Evolutionary conservation across 2,888 invertebrate genomes (phyloP), one percentile per base, ranked within the genome.

Genomic region (Augochlorella aurata): DNA sequence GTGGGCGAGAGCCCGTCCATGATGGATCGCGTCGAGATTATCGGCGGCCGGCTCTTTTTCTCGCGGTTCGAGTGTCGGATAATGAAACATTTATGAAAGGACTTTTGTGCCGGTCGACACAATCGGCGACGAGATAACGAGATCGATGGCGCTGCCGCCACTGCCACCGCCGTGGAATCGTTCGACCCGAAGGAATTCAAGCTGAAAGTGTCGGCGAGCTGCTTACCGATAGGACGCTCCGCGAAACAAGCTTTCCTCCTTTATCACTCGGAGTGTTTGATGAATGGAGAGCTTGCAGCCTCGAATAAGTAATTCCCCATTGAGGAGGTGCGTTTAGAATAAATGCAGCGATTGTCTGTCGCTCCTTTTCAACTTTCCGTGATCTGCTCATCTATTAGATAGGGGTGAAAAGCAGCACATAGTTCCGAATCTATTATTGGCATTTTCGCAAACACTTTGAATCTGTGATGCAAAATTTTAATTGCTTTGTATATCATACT

Each of bases 81-180:
- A 86, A 87, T 82, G 87, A 88, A 88, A 89, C 89, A 85, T 89
- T 89, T 85, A 86, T 84, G 84, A 79, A 76, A 87, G 63, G 68
- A 85, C 81, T 76, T 81, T 84, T 77, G 78, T 78, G 65, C 74
- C 47, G 63, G 63, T 29, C 29, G 74, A 79, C 71, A 74, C 84
- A 77, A 83, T 83, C 74, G 74, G 21, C 76, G 54, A 54, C 69
- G 81, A 74, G 74, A 67, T 81, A 81, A 81, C 81, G 66, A 81
- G 81, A 81, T 80, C 69, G 81, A 81, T 81, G 65, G 69, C 58
- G 38, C 38, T 38, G 38, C 38, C 38, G 38, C 5, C 38, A 5
- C 38, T 4, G 38, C 38, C 29, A 66, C 21, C 29, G 66, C 8
- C 24, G 61, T 16, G 14, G 58, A 75, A 75, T 49, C 69, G 75